Base-by-base conservation (phyloP, 2,113 vertebrate genomes). In the Sula dactylatra region DNA sequence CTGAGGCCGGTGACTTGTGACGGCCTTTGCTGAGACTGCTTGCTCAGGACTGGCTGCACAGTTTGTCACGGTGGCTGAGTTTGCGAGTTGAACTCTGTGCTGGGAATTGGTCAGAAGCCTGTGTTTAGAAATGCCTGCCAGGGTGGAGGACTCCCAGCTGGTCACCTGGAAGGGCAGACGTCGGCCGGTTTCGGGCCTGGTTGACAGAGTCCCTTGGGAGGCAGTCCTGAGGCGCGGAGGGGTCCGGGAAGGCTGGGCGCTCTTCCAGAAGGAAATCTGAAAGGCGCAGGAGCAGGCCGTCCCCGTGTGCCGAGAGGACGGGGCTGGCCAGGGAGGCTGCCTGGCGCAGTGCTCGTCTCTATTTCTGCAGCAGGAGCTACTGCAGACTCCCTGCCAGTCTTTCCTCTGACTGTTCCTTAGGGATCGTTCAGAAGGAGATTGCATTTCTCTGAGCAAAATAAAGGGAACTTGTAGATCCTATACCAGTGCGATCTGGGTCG, bases 301-400 rank as follows among this genome's bases (percentile, higher is more conserved):
- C 29, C 47, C 32, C 29, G 0, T 25, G 34, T 34, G 70, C 64
- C 3, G 2, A 8, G 10, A 27, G 76, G 55, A 64, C 4, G 40
- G 38, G 40, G 42, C 83, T 77, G 87, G 13, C 11, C 8, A 14
- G 71, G 31, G 82, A n/a, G 40, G 34, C 42, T 49, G 65, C 24
- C 29, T 12, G 69, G 45, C n/a, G 16, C 22, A 4, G 25, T 0
- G 0, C 34, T 34, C 40, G 0, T 29, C 49, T 17, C 15, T 27
- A 2, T 54, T 82, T 66, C 50, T 40, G 11, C n/a, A 25, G 65
- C 54, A 56, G 50, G 20, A 77, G 2, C 26, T 14, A 5, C 59
- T 21, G 52, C 56, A 71, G 62, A 6, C 9, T 71, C 44, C 20
- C 40, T 34, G 45, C 45, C 69, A 40, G 32, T 38, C 13, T 47